Conservation (phyloP, 2,113 vertebrate genomes). For the Mustela lutreola region DNA sequence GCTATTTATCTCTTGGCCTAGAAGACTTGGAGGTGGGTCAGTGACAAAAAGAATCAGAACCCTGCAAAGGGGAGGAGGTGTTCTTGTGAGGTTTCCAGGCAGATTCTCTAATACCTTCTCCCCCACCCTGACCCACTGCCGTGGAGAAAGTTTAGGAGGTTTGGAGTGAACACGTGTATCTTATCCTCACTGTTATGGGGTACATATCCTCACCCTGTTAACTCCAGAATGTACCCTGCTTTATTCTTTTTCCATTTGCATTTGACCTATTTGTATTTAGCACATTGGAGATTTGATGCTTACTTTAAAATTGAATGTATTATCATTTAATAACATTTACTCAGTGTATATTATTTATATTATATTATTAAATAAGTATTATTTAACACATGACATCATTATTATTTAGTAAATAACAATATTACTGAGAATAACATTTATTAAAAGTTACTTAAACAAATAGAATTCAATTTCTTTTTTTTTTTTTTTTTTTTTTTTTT, state of each 20-base stretch:
- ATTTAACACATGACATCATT: not conserved
- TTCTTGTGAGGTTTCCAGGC: not conserved
- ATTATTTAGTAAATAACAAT: not conserved
- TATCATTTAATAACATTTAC: not conserved
- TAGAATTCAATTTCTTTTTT: slow-evolving; percentile 16
- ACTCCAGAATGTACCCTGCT: not conserved
- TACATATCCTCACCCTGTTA: not conserved
- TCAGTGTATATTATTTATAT: not conserved
- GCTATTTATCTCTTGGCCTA: not conserved
- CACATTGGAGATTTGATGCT: not conserved
- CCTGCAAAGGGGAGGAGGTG: not conserved
- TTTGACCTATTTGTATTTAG: slow-evolving; percentile 12
- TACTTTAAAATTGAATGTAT: not conserved
- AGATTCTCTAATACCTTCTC: not conserved
- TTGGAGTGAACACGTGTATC: not conserved
- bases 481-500: too few relatives aligned
- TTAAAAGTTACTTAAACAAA: not conserved
- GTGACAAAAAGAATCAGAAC: not conserved
- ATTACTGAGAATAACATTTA: not conserved
- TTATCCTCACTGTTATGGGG: not conserved
- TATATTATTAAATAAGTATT: not conserved
- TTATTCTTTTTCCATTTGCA: not conserved
- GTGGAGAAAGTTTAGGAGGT: not conserved
- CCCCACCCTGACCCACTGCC: not conserved
- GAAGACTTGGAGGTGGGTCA: not conserved